Evolutionary conservation across 2,113 vertebrate species (phyloP).

Genomic region (Heterotis niloticus): DNA sequence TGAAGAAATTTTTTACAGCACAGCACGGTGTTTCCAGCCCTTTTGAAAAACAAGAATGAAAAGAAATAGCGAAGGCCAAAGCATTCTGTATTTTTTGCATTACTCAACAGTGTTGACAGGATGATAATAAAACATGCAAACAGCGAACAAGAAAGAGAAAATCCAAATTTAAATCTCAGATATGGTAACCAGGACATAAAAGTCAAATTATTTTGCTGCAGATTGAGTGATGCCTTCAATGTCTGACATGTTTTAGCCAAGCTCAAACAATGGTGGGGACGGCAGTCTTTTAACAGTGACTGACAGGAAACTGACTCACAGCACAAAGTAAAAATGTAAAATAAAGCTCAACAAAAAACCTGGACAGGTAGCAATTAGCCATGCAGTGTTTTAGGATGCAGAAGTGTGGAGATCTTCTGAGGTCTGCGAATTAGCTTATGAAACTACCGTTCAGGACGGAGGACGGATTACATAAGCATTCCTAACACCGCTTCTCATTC

Average conservation of each 20-base stretch:
- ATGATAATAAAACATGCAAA: no score
- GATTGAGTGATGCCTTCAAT: no score
- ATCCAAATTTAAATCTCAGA: no score
- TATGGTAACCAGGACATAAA: no score
- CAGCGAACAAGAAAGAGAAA: no score
- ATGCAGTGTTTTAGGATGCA: background rate
- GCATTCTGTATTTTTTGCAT: no score
- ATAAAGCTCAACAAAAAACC: background rate
- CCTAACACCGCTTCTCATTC: background rate
- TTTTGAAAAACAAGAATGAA: background rate
- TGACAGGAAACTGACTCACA: conserved; percentile 12
- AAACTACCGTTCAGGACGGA: background rate
- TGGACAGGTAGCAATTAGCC: background rate
- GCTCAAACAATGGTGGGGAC: no score
- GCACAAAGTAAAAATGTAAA: background rate
- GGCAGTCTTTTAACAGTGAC: no score
- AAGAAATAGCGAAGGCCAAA: no score
- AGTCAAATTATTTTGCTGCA: no score
- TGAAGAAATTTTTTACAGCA: background rate
- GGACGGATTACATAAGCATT: background rate
- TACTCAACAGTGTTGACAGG: no score
- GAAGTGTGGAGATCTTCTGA: background rate
- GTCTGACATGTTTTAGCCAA: no score
- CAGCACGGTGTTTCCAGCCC: background rate
- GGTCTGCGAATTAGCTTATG: background rate